Percentiles rank a stretch among this genome's conserved stretches.
phyloP scores from a whole-genome alignment of 2,797 vertebrate species.

The Pseudochaenichthys georgianus region DNA sequence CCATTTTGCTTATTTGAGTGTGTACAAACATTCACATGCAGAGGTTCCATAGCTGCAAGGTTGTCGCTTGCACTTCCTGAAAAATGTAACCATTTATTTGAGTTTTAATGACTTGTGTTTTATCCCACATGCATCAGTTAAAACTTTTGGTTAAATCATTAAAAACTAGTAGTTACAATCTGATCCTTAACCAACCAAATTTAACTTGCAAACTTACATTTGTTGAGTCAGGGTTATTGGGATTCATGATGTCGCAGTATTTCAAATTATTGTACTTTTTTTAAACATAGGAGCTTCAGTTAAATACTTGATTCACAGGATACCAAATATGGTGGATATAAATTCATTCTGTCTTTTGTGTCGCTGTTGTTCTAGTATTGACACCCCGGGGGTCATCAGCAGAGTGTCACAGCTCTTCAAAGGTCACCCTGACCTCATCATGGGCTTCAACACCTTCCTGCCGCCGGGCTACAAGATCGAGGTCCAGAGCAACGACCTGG shows the following conservation, averaged over 20 bases:
- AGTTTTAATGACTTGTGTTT: no score
- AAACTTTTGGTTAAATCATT: no score
- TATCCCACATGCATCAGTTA: no score
- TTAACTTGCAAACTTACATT: neutral
- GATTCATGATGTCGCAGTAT: neutral
- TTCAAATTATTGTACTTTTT: no score
- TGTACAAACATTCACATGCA: no score
- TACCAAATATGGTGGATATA: neutral
- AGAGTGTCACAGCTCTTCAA: conserved; percentile 99
- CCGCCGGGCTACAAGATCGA: conserved; percentile 99
- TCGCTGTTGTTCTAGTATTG: conserved; percentile 87
- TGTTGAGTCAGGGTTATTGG: neutral
- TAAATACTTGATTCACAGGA: neutral
- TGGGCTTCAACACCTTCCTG: conserved; percentile 99
- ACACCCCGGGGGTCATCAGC: conserved; percentile 99
- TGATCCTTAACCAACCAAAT: neutral
- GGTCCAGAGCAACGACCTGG: conserved; percentile 97
- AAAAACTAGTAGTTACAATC: no score
- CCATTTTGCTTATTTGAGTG: no score
- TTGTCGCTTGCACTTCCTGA: no score
- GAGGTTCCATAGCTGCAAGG: no score
- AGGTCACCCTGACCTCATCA: conserved; percentile 98
- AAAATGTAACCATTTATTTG: no score
- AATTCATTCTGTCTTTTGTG: neutral
- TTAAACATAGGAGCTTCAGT: neutral